A percentile compares a stretch with the other conserved stretches of the same genome.
Evolutionary conservation across 2,888 invertebrate species (phyloP).

Genomic region (Sminthurides aquaticus): DNA sequence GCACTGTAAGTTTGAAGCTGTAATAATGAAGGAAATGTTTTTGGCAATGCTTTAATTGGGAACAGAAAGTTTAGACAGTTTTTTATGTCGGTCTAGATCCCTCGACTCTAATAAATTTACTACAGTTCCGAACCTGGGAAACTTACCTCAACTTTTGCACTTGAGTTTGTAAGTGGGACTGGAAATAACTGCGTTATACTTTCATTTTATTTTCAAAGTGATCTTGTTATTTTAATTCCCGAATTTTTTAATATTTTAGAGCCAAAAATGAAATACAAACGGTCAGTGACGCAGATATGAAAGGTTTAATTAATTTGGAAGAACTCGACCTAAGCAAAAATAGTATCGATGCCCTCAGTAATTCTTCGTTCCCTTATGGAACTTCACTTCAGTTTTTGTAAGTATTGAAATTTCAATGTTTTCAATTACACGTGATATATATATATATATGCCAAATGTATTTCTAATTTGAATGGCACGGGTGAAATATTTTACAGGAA

Average conservation of each 20-base stretch:
- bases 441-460: too few relatives aligned
- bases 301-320: constrained; percentile 46
- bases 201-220: not conserved
- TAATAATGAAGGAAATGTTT: constrained; percentile 13
- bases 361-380: constrained; percentile 41
- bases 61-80: too few relatives aligned
- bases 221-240: not conserved
- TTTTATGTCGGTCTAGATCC: too few relatives aligned
- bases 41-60: too few relatives aligned
- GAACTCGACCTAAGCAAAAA: constrained; percentile 50
- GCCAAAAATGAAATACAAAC: constrained; percentile 34
- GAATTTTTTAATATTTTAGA: constrained; percentile 21
- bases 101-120: constrained; percentile 55
- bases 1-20: constrained; percentile 48
- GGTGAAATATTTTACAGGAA: constrained; percentile 51
- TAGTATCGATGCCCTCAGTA: constrained; percentile 47
- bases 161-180: constrained; percentile 50
- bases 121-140: constrained; percentile 51
- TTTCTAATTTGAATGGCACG: too few relatives aligned
- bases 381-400: constrained; percentile 49
- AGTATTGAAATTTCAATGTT: too few relatives aligned
- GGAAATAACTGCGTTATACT: not conserved
- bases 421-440: too few relatives aligned
- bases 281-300: constrained; percentile 29
- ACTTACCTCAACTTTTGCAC: constrained; percentile 48